These are phyloP conservation scores for Lithophane leautieri DNA, from an alignment of 2,888 invertebrate species.

Conservation along the genomic window DNA sequence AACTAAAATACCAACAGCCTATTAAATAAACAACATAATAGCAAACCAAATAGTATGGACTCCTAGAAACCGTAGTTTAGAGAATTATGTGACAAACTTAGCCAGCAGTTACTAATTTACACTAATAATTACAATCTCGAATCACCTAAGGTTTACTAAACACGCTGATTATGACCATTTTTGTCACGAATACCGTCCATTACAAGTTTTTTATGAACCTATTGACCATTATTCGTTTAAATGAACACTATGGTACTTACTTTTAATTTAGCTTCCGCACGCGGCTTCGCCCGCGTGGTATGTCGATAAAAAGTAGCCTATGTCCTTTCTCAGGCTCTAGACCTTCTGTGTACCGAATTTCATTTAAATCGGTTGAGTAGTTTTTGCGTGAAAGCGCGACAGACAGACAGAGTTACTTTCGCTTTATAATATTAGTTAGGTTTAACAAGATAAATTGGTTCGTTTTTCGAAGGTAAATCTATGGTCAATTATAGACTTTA, in stretches of 20 bases:
- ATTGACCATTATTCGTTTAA: constrained; percentile 18
- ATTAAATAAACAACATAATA: constrained; percentile 11
- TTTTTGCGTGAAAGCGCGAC: too few relatives aligned
- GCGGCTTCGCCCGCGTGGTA: too few relatives aligned
- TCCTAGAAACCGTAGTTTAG: not conserved
- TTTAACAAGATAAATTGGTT: not conserved
- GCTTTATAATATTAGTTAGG: too few relatives aligned
- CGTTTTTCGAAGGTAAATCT: constrained; percentile 10
- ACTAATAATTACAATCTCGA: constrained; percentile 8
- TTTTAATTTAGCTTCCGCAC: too few relatives aligned
- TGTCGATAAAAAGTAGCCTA: too few relatives aligned
- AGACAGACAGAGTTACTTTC: too few relatives aligned
- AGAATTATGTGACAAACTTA: constrained; percentile 25
- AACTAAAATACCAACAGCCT: constrained; percentile 18
- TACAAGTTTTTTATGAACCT: constrained; percentile 1
- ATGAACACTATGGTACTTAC: not conserved
- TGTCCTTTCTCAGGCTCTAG: too few relatives aligned
- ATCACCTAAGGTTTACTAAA: constrained; percentile 8
- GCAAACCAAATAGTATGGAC: constrained; percentile 17
- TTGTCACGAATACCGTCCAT: constrained; percentile 34
- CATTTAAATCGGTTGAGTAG: too few relatives aligned
- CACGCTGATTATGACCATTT: constrained; percentile 26
- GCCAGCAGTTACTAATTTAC: constrained; percentile 18
- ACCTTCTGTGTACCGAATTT: too few relatives aligned
- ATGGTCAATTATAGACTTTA: not conserved